Evolutionary conservation across 2,113 vertebrate species (phyloP).

Genomic region (Carassius auratus): DNA sequence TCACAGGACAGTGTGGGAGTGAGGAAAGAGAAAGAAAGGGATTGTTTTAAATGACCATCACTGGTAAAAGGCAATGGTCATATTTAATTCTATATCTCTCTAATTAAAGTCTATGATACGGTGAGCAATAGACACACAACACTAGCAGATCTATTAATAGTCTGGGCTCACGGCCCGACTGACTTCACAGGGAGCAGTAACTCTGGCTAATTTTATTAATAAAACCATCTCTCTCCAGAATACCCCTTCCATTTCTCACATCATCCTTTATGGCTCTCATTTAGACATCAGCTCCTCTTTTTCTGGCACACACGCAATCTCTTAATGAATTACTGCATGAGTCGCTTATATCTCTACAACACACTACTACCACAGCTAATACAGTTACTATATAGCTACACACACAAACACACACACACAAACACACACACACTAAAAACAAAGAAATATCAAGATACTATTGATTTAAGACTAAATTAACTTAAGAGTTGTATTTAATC

Average conservation of each 20-base stretch:
- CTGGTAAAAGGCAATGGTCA: conserved; percentile 59
- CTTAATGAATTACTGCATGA: conserved; percentile 68
- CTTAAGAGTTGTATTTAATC: background rate
- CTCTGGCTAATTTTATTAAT: conserved; percentile 74
- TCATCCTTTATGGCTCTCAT: conserved; percentile 52
- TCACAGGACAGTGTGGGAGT: conserved; percentile 34
- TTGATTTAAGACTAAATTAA: background rate
- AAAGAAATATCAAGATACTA: background rate
- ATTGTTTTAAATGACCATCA: conserved; percentile 63
- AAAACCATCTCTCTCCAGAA: conserved; percentile 67
- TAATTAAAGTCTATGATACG: conserved; percentile 70
- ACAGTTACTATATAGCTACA: background rate
- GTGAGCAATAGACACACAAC: conserved; percentile 60
- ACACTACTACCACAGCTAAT: background rate
- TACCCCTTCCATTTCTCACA: conserved; percentile 51
- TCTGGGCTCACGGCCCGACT: conserved; percentile 56
- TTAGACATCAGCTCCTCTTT: conserved; percentile 68
- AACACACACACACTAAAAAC: background rate
- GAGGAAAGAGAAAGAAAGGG: conserved; percentile 26
- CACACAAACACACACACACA: too few relatives aligned
- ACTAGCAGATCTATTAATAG: conserved; percentile 65
- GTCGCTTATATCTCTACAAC: background rate
- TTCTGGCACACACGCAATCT: conserved; percentile 53
- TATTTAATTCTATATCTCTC: conserved; percentile 67
- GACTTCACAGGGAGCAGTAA: conserved; percentile 68